A percentile compares a stretch with the other conserved stretches of the same genome.
These are phyloP conservation scores for Uropetala carovei DNA, from an alignment of 2,888 invertebrate genomes.

Conservation along the genomic window DNA sequence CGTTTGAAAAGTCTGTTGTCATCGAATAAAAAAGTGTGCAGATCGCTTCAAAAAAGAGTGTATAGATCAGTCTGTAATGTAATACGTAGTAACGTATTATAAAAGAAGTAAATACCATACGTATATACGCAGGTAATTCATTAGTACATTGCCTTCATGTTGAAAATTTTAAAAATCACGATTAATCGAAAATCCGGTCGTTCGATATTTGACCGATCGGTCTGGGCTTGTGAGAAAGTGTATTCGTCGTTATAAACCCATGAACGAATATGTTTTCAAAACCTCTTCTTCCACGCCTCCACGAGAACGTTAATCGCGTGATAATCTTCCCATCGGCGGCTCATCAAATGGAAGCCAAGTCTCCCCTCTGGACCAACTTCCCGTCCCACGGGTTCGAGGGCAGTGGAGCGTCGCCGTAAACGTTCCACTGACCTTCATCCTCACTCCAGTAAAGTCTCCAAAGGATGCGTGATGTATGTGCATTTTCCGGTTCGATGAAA, in stretches of 20 bases:
- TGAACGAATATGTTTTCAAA: not conserved
- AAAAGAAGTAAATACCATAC: no score
- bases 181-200: no score
- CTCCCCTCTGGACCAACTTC: not conserved
- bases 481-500: slow-evolving; percentile 24
- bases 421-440: slow-evolving; percentile 32
- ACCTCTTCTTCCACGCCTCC: not conserved
- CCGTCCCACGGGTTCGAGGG: not conserved
- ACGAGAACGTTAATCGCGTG: not conserved
- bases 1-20: no score
- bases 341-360: not conserved
- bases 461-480: not conserved
- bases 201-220: no score
- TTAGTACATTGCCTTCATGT: no score
- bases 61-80: no score
- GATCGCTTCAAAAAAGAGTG: no score
- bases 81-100: no score
- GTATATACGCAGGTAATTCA: no score
- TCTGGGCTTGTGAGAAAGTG: not conserved
- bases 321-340: not conserved
- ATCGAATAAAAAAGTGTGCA: no score
- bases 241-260: not conserved
- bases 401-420: slow-evolving; percentile 14
- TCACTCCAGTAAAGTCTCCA: not conserved
- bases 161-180: no score